Evolutionary conservation across 1,140 invertebrate genomes (phyloP).

Genomic region (Thaumetopoea pityocampa): DNA sequence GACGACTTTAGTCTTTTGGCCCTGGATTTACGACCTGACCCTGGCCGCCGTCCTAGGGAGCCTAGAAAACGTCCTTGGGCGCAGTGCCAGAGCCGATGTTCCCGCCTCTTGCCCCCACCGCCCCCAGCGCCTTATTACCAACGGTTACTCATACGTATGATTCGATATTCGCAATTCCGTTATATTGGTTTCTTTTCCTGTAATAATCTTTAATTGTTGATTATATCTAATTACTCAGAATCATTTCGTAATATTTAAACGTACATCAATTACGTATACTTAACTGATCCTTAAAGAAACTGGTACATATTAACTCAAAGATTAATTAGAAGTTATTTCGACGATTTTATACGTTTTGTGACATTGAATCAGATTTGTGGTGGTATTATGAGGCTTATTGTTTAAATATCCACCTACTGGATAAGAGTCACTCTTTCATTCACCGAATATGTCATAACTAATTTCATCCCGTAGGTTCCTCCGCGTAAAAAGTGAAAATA

Average conservation of each 20-base stretch:
- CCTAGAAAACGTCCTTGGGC: slow-evolving; percentile 61
- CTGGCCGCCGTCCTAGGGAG: slow-evolving; percentile 59
- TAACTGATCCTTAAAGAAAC: no score
- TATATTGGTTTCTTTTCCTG: slow-evolving; percentile 14
- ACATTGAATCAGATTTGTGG: no score
- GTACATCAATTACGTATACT: no score
- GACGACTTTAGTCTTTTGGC: slow-evolving; percentile 7
- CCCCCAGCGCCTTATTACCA: slow-evolving; percentile 33
- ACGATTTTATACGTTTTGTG: no score
- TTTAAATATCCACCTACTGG: no score
- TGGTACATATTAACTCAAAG: no score
- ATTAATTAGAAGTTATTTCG: no score
- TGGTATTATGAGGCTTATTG: no score
- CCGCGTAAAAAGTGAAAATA: no score
- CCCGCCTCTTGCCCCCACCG: slow-evolving; percentile 13
- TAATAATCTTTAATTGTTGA: slow-evolving; percentile 3
- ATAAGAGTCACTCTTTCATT: no score
- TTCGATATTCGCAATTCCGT: slow-evolving; percentile 10
- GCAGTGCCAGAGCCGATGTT: slow-evolving; percentile 36
- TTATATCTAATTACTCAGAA: slow-evolving; percentile 1
- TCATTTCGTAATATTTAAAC: slow-evolving; percentile 4
- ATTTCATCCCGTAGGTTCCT: no score
- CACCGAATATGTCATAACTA: no score
- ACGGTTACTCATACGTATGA: slow-evolving; percentile 30
- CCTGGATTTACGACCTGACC: slow-evolving; percentile 30